phyloP scores from a whole-genome alignment of 2,797 vertebrate genomes.

The Hippocampus kuda region DNA sequence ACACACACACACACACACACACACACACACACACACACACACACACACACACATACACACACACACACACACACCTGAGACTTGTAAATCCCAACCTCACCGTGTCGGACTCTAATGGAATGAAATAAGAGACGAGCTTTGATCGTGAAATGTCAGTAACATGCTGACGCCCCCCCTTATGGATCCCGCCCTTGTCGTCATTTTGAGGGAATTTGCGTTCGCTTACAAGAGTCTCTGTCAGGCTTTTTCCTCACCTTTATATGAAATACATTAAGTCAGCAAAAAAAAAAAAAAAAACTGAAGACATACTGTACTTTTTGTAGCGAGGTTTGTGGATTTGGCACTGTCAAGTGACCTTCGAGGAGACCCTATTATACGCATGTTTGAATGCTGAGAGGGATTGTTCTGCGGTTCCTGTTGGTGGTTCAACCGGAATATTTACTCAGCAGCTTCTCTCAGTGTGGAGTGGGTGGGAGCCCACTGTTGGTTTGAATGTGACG shows the following conservation, averaged over 20 bases:
- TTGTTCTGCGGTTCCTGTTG: conserved; percentile 24
- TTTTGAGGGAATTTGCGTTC: conserved; percentile 9
- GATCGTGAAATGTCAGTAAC: neutral
- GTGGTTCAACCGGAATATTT: conserved; percentile 38
- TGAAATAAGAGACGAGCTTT: neutral
- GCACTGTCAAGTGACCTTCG: conserved; percentile 22
- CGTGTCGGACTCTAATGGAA: neutral
- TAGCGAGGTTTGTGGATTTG: conserved; percentile 46
- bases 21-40: neutral
- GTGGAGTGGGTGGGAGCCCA: conserved; percentile 24
- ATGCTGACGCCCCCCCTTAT: neutral
- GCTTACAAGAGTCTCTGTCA: conserved; percentile 8
- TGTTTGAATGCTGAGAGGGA: conserved; percentile 21
- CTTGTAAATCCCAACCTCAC: conserved; percentile 1
- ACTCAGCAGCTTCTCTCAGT: conserved; percentile 34
- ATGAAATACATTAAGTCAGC: conserved; percentile 27
- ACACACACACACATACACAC: too few species aligned
- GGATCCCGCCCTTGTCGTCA: neutral
- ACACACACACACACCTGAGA: neutral
- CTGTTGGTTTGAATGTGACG: conserved; percentile 13
- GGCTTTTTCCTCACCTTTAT: conserved; percentile 26
- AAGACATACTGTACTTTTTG: conserved; percentile 5
- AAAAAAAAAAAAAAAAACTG: conserved; percentile 25
- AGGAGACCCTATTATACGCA: conserved; percentile 34
- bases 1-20: neutral